phyloP scores from a whole-genome alignment of 2,888 invertebrate species.

The Gari tellinella region DNA sequence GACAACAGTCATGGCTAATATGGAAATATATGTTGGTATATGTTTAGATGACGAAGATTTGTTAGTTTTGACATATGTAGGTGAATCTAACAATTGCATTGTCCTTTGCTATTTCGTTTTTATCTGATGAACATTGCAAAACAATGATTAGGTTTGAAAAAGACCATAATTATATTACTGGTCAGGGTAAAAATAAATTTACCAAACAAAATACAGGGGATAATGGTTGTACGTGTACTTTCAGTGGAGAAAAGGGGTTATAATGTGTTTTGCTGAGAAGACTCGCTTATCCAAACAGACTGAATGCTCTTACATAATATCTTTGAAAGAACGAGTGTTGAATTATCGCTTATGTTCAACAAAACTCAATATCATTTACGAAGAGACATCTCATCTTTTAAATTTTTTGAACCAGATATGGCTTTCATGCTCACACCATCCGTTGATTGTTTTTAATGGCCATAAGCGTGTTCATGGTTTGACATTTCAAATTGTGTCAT shows the following conservation, averaged over 20 bases:
- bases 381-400: background rate
- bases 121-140: background rate
- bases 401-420: slow-evolving; percentile 2
- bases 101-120: background rate
- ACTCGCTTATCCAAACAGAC: slow-evolving; percentile 5
- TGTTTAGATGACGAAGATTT: background rate
- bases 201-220: slow-evolving; percentile 8
- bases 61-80: background rate
- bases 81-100: background rate
- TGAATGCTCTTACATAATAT: background rate
- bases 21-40: too few species aligned
- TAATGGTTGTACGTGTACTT: background rate
- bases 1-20: too few species aligned
- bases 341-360: slow-evolving; percentile 2
- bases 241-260: background rate
- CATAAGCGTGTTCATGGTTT: slow-evolving; percentile 31
- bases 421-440: slow-evolving; percentile 3
- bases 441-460: slow-evolving; percentile 23
- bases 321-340: background rate
- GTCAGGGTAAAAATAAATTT: slow-evolving; percentile 1
- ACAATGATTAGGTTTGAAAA: slow-evolving; percentile 5
- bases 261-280: slow-evolving; percentile 2
- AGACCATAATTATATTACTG: background rate
- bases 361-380: slow-evolving; percentile 1
- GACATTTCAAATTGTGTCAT: slow-evolving; percentile 21